phyloP scores from a whole-genome alignment of 2,888 invertebrate species.

The Nomada ferruginata region DNA sequence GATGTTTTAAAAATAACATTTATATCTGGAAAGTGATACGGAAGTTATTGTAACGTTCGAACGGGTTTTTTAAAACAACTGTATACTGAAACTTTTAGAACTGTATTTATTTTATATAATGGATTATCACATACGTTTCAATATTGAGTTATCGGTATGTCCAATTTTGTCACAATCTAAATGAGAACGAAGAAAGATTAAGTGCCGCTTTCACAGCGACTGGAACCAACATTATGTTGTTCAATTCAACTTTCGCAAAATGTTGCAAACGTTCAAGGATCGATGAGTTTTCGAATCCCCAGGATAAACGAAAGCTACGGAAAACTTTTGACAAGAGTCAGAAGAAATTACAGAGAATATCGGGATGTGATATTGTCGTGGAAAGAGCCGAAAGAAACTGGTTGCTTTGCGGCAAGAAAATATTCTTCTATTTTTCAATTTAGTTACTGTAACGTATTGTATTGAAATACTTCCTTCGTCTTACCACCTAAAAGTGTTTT shows the following conservation, averaged over 20 bases:
- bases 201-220: neutral
- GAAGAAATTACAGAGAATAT: neutral
- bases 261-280: constrained; percentile 5
- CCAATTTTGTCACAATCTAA: too few species aligned
- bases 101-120: too few species aligned
- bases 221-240: neutral
- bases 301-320: constrained; percentile 18
- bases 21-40: too few species aligned
- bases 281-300: constrained; percentile 3
- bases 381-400: neutral
- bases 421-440: neutral
- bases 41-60: too few species aligned
- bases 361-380: neutral
- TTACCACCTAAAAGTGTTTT: neutral
- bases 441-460: too few species aligned
- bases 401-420: neutral
- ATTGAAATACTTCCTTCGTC: neutral
- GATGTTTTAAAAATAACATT: too few species aligned
- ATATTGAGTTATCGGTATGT: too few species aligned
- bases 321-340: constrained; percentile 18
- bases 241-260: constrained; percentile 9
- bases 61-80: too few species aligned
- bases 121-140: too few species aligned
- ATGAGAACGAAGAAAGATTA: constrained; percentile 20
- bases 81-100: too few species aligned